These are phyloP conservation scores for Neogobius melanostomus DNA, from an alignment of 2,113 vertebrate genomes.

Conservation along the genomic window DNA sequence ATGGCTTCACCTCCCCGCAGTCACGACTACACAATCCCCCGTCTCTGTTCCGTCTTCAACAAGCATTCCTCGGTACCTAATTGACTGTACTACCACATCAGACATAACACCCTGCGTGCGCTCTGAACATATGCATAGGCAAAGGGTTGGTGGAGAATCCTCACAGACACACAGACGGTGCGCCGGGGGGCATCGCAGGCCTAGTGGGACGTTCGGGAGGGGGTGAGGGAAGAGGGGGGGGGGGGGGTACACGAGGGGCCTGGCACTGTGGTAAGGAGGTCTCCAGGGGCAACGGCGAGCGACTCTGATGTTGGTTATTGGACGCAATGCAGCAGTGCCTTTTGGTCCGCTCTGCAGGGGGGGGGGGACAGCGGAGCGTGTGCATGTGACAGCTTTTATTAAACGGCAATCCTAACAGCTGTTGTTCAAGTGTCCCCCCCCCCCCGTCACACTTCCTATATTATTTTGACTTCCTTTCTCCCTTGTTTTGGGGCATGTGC, in stretches of 20 bases:
- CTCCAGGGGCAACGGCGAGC: slow-evolving; percentile 41
- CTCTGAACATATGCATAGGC: slow-evolving; percentile 52
- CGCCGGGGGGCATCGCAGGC: slow-evolving; percentile 58
- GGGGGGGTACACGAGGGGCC: slow-evolving; percentile 1
- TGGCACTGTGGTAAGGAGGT: slow-evolving; percentile 53
- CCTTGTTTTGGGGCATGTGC: slow-evolving; percentile 27
- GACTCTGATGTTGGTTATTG: slow-evolving; percentile 65
- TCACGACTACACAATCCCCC: too few species aligned
- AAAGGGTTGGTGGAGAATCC: slow-evolving; percentile 40
- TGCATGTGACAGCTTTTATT: slow-evolving; percentile 62
- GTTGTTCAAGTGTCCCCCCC: slow-evolving; percentile 55
- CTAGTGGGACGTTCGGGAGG: slow-evolving; percentile 51
- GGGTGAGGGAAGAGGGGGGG: neutral
- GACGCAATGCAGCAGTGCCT: slow-evolving; percentile 48
- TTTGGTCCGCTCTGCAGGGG: slow-evolving; percentile 61
- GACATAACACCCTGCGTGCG: neutral
- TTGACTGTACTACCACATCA: neutral
- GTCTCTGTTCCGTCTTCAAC: too few species aligned
- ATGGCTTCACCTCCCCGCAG: too few species aligned
- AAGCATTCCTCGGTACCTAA: too few species aligned
- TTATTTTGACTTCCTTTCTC: slow-evolving; percentile 24
- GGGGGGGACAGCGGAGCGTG: slow-evolving; percentile 55
- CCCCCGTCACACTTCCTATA: slow-evolving; percentile 33
- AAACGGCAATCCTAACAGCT: slow-evolving; percentile 78
- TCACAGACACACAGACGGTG: slow-evolving; percentile 42